Conservation (phyloP, 2,888 invertebrate genomes). For the Acanthopleura granulata region DNA sequence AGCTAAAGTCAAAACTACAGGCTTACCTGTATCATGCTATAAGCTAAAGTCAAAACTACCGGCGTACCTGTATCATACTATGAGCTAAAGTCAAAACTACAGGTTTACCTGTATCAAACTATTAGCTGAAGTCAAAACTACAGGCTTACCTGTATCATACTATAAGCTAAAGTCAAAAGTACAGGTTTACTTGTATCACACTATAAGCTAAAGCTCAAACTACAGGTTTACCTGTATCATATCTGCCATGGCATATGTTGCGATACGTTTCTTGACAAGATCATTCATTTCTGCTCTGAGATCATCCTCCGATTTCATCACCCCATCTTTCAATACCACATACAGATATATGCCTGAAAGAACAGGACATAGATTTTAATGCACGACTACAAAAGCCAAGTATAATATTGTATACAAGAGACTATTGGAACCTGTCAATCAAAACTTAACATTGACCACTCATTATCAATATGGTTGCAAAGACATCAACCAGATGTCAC, state of each 20-base stretch:
- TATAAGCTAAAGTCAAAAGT: too few relatives aligned
- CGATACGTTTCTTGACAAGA: slow-evolving; percentile 68
- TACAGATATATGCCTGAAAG: slow-evolving; percentile 70
- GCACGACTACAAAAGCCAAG: not conserved
- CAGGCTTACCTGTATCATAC: slow-evolving; percentile 53
- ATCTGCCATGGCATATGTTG: slow-evolving; percentile 72
- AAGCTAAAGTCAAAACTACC: too few relatives aligned
- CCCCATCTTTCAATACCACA: slow-evolving; percentile 63
- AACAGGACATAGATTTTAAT: not conserved
- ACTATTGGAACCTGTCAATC: not conserved
- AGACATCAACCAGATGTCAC: too few relatives aligned
- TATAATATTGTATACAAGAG: not conserved
- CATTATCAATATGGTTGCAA: too few relatives aligned
- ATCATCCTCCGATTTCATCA: slow-evolving; percentile 40
- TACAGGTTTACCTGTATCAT: slow-evolving; percentile 51
- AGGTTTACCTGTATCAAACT: too few relatives aligned
- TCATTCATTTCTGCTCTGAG: slow-evolving; percentile 59
- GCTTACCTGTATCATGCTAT: slow-evolving; percentile 70
- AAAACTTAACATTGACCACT: too few relatives aligned
- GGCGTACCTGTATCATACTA: too few relatives aligned
- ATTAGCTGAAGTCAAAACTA: too few relatives aligned
- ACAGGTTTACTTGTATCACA: too few relatives aligned
- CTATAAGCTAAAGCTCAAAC: too few relatives aligned
- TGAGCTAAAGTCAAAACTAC: too few relatives aligned
- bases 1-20: too few relatives aligned